These are phyloP conservation scores for Lineus longissimus DNA, from an alignment of 1,140 invertebrate species.

Conservation along the genomic window DNA sequence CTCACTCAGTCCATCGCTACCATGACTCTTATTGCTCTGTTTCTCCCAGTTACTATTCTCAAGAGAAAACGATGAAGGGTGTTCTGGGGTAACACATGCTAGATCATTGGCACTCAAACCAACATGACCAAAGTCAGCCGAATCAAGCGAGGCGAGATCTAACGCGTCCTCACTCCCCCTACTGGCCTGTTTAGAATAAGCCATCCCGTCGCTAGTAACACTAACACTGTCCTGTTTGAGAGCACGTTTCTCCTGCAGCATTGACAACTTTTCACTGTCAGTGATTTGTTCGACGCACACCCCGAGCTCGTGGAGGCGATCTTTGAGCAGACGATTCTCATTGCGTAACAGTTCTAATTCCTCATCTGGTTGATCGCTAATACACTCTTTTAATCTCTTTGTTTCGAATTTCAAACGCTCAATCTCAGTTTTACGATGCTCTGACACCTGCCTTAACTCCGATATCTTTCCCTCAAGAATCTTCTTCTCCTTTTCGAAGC, in stretches of 20 bases:
- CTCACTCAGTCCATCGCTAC: conserved; percentile 67
- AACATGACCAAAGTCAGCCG: conserved; percentile 7
- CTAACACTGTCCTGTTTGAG: conserved; percentile 9
- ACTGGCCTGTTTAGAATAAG: no score
- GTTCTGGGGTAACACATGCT: conserved; percentile 36
- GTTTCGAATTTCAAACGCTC: conserved; percentile 50
- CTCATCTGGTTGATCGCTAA: conserved; percentile 26
- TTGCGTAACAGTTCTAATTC: conserved; percentile 40
- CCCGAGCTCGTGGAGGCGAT: conserved; percentile 45
- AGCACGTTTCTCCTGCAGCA: conserved; percentile 35
- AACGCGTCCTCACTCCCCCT: no score
- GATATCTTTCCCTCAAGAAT: conserved; percentile 47
- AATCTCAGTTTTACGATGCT: conserved; percentile 50
- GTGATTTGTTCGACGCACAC: conserved; percentile 43
- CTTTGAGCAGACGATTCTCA: conserved; percentile 45
- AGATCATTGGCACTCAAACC: conserved; percentile 25
- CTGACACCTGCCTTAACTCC: conserved; percentile 47
- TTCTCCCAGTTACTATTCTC: conserved; percentile 68
- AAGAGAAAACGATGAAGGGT: conserved; percentile 34
- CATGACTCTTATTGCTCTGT: conserved; percentile 68
- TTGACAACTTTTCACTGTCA: conserved; percentile 46
- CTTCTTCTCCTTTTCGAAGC: conserved; percentile 54
- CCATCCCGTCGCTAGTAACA: conserved; percentile 7
- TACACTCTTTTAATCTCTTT: conserved; percentile 38
- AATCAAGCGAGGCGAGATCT: conserved; percentile 1